phyloP scores from a whole-genome alignment of 2,113 vertebrate genomes.

The Sialia sialis region DNA sequence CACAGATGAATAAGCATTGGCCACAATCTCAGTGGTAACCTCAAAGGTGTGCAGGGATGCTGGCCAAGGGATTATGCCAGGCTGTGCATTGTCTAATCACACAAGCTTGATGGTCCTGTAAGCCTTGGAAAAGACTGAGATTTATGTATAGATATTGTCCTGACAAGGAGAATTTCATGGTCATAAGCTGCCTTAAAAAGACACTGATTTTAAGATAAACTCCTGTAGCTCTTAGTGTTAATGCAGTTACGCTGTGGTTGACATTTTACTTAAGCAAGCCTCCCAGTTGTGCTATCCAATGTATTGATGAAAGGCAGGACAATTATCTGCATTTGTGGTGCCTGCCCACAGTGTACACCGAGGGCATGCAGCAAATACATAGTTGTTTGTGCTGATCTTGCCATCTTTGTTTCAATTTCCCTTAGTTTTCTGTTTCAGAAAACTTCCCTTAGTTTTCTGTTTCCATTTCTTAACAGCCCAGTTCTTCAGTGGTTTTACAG shows the following conservation, averaged over 20 bases:
- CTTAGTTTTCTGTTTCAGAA: neutral
- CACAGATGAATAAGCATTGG: neutral
- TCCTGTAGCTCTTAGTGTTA: neutral
- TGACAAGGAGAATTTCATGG: neutral
- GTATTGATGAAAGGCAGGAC: neutral
- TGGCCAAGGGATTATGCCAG: neutral
- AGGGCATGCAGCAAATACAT: neutral
- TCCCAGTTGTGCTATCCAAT: neutral
- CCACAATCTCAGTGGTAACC: neutral
- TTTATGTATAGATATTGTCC: neutral
- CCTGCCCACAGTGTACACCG: neutral
- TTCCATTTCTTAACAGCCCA: neutral
- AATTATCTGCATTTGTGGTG: neutral
- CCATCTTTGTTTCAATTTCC: neutral
- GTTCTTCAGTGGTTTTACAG: neutral
- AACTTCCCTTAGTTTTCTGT: neutral
- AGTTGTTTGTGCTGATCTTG: neutral
- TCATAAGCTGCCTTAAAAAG: neutral
- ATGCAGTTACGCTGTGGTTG: neutral
- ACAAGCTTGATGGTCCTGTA: neutral
- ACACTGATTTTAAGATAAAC: neutral
- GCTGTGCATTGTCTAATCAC: neutral
- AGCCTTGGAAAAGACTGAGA: neutral
- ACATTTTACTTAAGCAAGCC: neutral
- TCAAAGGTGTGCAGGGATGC: neutral